Base-by-base conservation (phyloP, 1,140 invertebrate genomes). In the Drosophila pandora region DNA sequence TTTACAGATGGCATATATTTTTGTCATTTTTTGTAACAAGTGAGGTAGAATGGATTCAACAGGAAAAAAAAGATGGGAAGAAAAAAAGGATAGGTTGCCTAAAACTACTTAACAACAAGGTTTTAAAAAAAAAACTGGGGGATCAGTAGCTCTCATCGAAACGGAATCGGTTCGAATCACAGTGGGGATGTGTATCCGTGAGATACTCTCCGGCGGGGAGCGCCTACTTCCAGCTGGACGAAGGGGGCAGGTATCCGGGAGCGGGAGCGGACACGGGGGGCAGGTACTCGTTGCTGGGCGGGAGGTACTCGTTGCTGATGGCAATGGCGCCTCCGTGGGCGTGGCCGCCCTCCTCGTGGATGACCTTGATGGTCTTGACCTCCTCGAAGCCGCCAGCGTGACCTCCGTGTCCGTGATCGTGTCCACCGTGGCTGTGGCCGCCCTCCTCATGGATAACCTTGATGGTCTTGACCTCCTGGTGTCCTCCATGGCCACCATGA, bases 361-460 rank as follows among this genome's bases (percentile, higher is more conserved):
- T 89, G 6, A 90, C 84, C 70, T 90, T 67, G 41, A 90, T 76
- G 47, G 85, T 90, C 48, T 78, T 87, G 0, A 90, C 74, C 32
- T 78, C 76, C 43, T 76, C 76, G 25, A 59, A 59, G 10, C 62
- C 62, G 21, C 64, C 70, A 30, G 58, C 62, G 13, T 79, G 62
- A 22, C 68, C 58, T 22, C 48, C 67, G 22, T 76, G 75, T 6
- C 52, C 76, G 34, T 68, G 60, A 28, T 72, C 65, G 25, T 34
- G 67, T 53, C 68, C 58, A 17, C 48, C 67, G 25, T 76, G 75
- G 5, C 48, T 68, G 39, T 70, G 64, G 28, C 77, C 71, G 22
- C 50, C 74, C 50, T 90, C 84, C 56, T 90, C 73, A 6, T 90
- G 89, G 53, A 90, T 90, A 6, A 90, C 89, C 53, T 90, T 85